phyloP scores from a whole-genome alignment of 2,888 invertebrate genomes.

The Acanthosoma haemorrhoidale region DNA sequence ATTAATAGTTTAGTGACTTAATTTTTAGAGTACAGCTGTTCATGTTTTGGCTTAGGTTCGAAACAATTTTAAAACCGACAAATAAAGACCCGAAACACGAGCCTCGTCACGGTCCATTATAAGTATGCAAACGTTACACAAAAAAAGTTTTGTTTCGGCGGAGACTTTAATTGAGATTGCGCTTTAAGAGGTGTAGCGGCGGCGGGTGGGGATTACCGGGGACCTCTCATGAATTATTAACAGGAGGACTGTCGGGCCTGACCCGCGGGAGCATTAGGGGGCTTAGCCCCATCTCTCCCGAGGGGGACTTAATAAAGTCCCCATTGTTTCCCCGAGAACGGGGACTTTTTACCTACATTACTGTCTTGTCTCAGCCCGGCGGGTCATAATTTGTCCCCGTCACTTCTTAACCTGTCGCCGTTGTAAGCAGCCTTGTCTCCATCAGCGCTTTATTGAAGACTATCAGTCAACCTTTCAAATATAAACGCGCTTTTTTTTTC shows the following conservation, averaged over 20 bases:
- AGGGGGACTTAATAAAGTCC: conserved; percentile 9
- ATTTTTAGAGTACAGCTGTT: too few species aligned
- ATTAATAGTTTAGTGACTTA: too few species aligned
- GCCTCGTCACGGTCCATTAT: neutral
- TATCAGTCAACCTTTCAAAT: too few species aligned
- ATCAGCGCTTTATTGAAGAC: too few species aligned
- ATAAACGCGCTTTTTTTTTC: too few species aligned
- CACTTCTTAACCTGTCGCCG: too few species aligned
- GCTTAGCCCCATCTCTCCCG: neutral
- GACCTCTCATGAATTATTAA: conserved; percentile 3
- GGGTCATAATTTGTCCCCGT: neutral
- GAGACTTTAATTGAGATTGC: neutral
- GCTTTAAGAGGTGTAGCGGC: conserved; percentile 10
- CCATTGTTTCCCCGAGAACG: conserved; percentile 11
- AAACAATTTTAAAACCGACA: too few species aligned
- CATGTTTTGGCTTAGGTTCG: too few species aligned
- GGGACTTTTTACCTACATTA: conserved; percentile 2
- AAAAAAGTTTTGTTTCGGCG: neutral
- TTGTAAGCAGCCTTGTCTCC: too few species aligned
- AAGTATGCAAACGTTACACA: neutral
- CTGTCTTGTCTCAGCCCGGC: neutral
- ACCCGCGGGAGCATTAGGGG: neutral
- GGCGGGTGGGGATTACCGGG: neutral
- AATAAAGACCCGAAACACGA: too few species aligned
- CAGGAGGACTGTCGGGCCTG: neutral